Percentiles rank a stretch among this genome's conserved stretches.
These are phyloP conservation scores for Mormyrus iriodes DNA, from an alignment of 2,113 vertebrate species.

Conservation along the genomic window DNA sequence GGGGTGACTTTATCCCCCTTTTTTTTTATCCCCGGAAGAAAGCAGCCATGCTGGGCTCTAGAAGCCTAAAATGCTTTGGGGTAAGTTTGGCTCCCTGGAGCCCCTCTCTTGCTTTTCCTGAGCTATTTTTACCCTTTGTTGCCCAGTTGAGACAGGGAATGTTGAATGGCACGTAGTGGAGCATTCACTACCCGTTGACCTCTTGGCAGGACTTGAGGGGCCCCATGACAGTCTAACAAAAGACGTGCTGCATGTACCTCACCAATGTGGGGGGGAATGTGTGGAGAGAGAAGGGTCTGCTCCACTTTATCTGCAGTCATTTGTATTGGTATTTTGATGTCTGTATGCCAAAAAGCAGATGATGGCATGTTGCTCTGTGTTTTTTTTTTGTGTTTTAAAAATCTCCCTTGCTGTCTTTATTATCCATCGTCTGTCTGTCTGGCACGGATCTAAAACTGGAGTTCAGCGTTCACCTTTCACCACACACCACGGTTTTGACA, in stretches of 20 bases:
- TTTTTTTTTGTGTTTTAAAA: background rate
- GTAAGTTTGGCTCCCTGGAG: background rate
- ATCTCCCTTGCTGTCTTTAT: background rate
- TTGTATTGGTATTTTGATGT: background rate
- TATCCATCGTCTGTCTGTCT: background rate
- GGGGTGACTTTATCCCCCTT: constrained; percentile 11
- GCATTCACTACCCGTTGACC: background rate
- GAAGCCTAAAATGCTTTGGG: constrained; percentile 17
- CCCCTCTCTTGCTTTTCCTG: constrained; percentile 20
- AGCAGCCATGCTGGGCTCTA: constrained; percentile 21
- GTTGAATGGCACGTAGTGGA: background rate
- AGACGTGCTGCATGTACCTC: background rate
- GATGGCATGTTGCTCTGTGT: background rate
- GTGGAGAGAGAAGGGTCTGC: background rate
- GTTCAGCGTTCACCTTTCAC: background rate
- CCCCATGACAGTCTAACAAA: background rate
- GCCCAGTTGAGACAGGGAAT: constrained; percentile 19
- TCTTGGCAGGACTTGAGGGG: background rate
- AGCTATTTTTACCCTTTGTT: constrained; percentile 37
- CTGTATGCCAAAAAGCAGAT: background rate
- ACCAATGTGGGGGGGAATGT: background rate
- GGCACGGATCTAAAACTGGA: background rate
- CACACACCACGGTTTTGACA: background rate
- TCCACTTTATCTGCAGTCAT: background rate
- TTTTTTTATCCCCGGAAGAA: constrained; percentile 25